Conservation (phyloP, 1,140 invertebrate species). For the Camponotus vicinus region DNA sequence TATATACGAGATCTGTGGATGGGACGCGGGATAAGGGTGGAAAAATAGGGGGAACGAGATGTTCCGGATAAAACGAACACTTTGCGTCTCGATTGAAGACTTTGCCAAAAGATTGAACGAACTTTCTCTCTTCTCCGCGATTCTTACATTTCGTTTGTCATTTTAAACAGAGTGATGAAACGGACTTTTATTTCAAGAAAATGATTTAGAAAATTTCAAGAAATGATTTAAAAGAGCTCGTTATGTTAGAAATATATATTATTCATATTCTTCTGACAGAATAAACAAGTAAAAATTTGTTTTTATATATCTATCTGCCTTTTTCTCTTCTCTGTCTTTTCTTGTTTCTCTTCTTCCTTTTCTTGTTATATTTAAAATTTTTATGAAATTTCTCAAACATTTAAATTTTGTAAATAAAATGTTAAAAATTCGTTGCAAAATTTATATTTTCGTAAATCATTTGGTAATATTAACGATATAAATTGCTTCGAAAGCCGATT, state of each 20-base stretch:
- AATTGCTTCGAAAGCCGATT: conserved; percentile 2
- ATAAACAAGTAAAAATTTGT: too few species aligned
- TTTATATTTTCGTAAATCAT: conserved; percentile 12
- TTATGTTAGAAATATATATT: too few species aligned
- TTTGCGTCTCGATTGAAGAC: conserved; percentile 11
- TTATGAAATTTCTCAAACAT: too few species aligned
- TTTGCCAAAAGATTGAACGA: background rate
- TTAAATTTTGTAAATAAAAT: background rate
- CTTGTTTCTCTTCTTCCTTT: too few species aligned
- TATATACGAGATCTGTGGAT: conserved; percentile 14
- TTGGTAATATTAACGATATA: background rate
- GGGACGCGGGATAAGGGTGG: conserved; percentile 29
- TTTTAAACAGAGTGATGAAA: background rate
- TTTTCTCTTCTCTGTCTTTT: too few species aligned
- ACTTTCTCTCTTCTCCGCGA: background rate
- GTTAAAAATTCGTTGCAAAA: background rate
- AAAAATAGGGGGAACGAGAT: conserved; percentile 26
- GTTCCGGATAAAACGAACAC: conserved; percentile 27
- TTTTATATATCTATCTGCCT: too few species aligned
- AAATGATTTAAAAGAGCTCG: too few species aligned
- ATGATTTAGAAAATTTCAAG: too few species aligned
- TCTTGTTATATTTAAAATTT: too few species aligned
- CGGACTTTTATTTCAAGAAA: too few species aligned
- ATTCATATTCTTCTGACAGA: too few species aligned
- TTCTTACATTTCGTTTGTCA: conserved; percentile 2